These are phyloP conservation scores for Eciton burchellii DNA, from an alignment of 1,140 invertebrate species.

Conservation along the genomic window DNA sequence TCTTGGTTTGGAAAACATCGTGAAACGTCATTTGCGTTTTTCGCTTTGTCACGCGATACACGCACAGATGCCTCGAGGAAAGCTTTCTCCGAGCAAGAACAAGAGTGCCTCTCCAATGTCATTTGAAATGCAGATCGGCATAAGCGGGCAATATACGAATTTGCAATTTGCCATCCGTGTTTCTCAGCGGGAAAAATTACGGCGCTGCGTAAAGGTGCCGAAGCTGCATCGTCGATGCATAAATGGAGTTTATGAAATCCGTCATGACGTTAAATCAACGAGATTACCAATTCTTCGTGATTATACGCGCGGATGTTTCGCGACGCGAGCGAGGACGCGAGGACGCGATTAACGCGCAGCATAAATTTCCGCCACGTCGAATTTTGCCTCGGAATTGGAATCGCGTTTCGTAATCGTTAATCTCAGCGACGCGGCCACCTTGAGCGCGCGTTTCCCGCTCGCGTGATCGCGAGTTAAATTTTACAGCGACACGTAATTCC, in stretches of 20 bases:
- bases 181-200: constrained; percentile 28
- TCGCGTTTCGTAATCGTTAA: constrained; percentile 17
- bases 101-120: constrained; percentile 9
- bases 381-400: constrained; percentile 20
- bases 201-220: not conserved
- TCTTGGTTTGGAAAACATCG: constrained; percentile 12
- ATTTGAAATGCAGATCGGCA: constrained; percentile 57
- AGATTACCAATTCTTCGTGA: not conserved
- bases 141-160: constrained; percentile 17
- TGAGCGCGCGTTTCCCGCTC: not conserved
- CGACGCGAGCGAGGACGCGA: not conserved
- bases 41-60: not conserved
- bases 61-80: constrained; percentile 35
- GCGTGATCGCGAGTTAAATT: constrained; percentile 29
- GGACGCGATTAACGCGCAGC: constrained; percentile 23
- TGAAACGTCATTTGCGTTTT: not conserved
- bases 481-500: constrained; percentile 5
- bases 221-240: not conserved
- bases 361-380: not conserved
- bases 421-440: not conserved
- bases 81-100: not conserved
- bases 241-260: not conserved
- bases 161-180: not conserved
- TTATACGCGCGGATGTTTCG: not conserved
- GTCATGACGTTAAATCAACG: no score